Percentiles rank a stretch among this genome's conserved stretches.
These are phyloP conservation scores for Zenarchopterus dispar DNA, from an alignment of 2,797 vertebrate genomes.

Conservation along the genomic window DNA sequence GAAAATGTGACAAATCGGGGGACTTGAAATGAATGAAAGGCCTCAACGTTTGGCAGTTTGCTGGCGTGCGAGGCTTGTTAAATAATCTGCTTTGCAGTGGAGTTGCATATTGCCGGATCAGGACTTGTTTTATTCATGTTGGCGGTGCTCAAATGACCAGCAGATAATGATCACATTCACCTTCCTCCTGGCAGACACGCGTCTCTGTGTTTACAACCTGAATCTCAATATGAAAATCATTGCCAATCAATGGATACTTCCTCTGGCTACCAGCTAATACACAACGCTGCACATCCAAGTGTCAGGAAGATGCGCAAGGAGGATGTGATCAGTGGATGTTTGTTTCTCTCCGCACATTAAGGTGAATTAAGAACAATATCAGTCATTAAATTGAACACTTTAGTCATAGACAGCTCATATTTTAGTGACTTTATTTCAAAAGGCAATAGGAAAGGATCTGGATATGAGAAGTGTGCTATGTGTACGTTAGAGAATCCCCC, in stretches of 20 bases:
- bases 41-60: constrained; percentile 52
- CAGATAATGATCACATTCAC: constrained; percentile 78
- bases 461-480: constrained; percentile 72
- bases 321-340: constrained; percentile 25
- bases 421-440: constrained; percentile 68
- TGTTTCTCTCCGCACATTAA: constrained; percentile 36
- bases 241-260: constrained; percentile 68
- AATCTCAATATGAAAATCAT: constrained; percentile 78
- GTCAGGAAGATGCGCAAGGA: constrained; percentile 34
- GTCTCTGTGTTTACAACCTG: constrained; percentile 70
- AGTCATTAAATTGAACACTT: constrained; percentile 36
- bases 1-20: constrained; percentile 63
- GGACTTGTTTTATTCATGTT: constrained; percentile 76
- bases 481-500: constrained; percentile 70
- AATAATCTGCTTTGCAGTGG: constrained; percentile 66
- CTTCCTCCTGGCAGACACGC: constrained; percentile 79
- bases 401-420: constrained; percentile 48
- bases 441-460: constrained; percentile 65
- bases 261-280: constrained; percentile 65
- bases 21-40: constrained; percentile 62
- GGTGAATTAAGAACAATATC: constrained; percentile 50
- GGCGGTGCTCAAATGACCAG: constrained; percentile 63
- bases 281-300: constrained; percentile 50
- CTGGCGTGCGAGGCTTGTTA: constrained; percentile 54
- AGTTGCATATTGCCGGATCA: constrained; percentile 54